Percentiles rank a stretch among this genome's conserved stretches.
Conservation (phyloP, 2,113 vertebrate species). For the Mionectes macconnelli region DNA sequence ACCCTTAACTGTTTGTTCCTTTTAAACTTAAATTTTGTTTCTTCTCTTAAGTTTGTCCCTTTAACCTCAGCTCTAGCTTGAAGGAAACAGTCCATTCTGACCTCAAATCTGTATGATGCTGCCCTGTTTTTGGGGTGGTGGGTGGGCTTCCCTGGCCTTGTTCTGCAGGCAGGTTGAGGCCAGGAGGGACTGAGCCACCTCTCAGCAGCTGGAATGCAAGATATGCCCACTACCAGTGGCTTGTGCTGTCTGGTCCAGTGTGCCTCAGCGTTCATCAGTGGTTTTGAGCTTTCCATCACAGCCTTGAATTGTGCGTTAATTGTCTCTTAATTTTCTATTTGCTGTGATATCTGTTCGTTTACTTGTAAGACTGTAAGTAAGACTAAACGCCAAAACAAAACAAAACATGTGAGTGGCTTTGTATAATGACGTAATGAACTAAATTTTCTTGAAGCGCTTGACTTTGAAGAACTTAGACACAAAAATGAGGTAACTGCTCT, state of each 20-base stretch:
- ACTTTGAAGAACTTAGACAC: background rate
- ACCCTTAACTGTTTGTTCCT: background rate
- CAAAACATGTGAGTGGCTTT: background rate
- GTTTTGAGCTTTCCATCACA: background rate
- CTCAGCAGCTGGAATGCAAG: background rate
- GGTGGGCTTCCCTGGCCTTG: background rate
- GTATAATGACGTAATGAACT: background rate
- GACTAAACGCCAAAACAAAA: background rate
- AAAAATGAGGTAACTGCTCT: background rate
- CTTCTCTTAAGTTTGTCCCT: background rate
- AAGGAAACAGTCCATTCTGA: background rate
- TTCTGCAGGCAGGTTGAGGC: background rate
- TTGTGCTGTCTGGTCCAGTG: background rate
- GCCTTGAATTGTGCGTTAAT: background rate
- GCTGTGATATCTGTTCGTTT: background rate
- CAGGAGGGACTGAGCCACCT: fast-evolving
- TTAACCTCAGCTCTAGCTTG: background rate
- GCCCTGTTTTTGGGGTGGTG: fast-evolving
- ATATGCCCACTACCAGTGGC: fast-evolving
- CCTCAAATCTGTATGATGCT: background rate
- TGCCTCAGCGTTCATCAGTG: background rate
- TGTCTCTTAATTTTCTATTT: background rate
- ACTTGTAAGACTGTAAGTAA: background rate
- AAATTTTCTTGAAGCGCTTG: background rate
- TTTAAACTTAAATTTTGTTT: background rate